Conservation (phyloP, 2,888 invertebrate species). For the Spicauda simplicius region DNA sequence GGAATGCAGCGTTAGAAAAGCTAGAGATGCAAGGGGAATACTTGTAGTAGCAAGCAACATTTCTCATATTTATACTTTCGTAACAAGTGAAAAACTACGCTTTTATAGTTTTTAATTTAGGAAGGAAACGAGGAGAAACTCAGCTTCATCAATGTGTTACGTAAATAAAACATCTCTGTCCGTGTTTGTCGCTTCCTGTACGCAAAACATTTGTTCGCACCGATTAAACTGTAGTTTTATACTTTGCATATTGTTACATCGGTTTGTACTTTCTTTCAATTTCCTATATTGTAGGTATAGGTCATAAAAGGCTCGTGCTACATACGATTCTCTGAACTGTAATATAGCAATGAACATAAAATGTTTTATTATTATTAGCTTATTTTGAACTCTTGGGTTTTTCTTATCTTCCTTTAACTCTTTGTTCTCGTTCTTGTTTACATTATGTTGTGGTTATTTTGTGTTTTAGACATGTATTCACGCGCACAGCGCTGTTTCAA, state of each 20-base stretch:
- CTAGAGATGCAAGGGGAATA: too few relatives aligned
- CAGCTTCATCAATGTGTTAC: background rate
- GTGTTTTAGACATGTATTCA: background rate
- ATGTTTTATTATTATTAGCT: too few relatives aligned
- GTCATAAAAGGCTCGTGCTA: background rate
- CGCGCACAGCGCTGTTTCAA: background rate
- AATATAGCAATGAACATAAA: too few relatives aligned
- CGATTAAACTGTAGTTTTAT: background rate
- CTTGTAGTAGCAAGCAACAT: too few relatives aligned
- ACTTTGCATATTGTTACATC: background rate
- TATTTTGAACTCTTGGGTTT: too few relatives aligned
- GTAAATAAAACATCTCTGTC: background rate
- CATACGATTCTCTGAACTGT: background rate
- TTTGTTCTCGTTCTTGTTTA: background rate
- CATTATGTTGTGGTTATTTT: background rate
- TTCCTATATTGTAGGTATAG: background rate
- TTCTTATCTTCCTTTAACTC: background rate
- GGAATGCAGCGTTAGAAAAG: too few relatives aligned
- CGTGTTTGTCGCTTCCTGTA: slow-evolving; percentile 7
- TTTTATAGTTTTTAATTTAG: background rate
- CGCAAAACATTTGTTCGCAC: slow-evolving; percentile 1
- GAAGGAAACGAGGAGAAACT: slow-evolving; percentile 1
- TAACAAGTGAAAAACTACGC: background rate
- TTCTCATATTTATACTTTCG: background rate
- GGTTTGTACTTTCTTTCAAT: background rate